A percentile compares a stretch with the other conserved stretches of the same genome.
Evolutionary conservation across 2,797 vertebrate species (phyloP).

Genomic region (Tarsius wallacei): DNA sequence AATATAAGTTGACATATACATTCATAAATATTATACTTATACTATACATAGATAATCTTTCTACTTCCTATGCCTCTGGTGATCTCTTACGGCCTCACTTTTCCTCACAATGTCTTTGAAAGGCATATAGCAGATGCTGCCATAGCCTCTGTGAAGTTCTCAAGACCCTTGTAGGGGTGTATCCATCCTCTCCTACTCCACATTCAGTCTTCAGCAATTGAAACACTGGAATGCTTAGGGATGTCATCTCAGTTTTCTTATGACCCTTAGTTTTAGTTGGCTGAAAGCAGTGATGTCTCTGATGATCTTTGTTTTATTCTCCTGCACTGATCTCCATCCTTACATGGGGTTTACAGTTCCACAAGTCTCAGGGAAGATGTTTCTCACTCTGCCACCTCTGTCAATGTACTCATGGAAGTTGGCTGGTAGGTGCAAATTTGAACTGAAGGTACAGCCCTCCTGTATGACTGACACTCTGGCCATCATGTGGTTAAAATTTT

Average conservation of each 20-base stretch:
- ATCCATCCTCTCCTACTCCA: neutral
- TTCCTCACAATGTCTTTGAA: neutral
- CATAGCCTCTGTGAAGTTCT: neutral
- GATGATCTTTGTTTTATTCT: neutral
- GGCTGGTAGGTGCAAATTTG: neutral
- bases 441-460: neutral
- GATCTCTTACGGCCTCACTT: neutral
- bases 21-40: neutral
- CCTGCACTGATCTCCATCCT: neutral
- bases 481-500: neutral
- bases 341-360: neutral
- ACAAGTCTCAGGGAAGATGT: neutral
- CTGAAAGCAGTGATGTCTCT: neutral
- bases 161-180: neutral
- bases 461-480: neutral
- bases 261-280: neutral
- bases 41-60: neutral
- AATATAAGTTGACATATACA: neutral
- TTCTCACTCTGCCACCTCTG: neutral
- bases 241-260: neutral
- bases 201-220: neutral
- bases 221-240: neutral
- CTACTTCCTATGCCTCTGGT: neutral
- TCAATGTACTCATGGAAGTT: neutral
- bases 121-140: neutral